These are phyloP conservation scores for Apteryx owenii DNA, from an alignment of 2,113 vertebrate species.

Conservation along the genomic window DNA sequence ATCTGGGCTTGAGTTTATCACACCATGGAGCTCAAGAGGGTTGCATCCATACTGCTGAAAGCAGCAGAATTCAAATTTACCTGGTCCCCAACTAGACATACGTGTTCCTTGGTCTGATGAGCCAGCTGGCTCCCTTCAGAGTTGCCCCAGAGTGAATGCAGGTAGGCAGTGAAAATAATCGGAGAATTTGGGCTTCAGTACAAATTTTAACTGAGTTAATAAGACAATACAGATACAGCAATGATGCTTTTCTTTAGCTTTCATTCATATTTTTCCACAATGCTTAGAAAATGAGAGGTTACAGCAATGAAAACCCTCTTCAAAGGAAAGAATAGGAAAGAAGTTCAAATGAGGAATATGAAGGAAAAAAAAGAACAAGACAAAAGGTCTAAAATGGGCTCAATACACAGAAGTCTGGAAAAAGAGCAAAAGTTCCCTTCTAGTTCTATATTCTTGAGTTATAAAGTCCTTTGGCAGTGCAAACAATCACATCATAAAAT, in stretches of 20 bases:
- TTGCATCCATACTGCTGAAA: neutral
- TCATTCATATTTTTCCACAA: too few relatives aligned
- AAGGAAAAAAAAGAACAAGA: neutral
- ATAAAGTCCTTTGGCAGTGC: neutral
- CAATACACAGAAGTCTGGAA: neutral
- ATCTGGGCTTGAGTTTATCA: neutral
- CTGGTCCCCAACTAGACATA: neutral
- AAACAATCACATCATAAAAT: neutral
- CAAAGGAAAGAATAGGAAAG: neutral
- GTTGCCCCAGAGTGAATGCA: neutral
- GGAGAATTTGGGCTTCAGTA: neutral
- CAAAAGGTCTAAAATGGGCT: neutral
- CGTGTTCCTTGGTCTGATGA: neutral
- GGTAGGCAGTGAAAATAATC: neutral
- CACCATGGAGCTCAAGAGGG: neutral
- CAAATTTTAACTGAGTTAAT: neutral
- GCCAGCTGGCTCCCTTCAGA: neutral
- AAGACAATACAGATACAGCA: neutral
- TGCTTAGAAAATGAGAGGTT: neutral
- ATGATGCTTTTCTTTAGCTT: neutral
- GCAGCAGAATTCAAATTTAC: neutral
- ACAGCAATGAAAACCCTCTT: neutral
- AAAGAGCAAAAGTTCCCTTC: neutral
- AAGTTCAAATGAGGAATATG: neutral
- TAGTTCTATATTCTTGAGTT: neutral